A percentile compares a stretch with the other conserved stretches of the same genome.
Evolutionary conservation across 2,113 vertebrate species (phyloP).

Genomic region (Casuarius casuarius): DNA sequence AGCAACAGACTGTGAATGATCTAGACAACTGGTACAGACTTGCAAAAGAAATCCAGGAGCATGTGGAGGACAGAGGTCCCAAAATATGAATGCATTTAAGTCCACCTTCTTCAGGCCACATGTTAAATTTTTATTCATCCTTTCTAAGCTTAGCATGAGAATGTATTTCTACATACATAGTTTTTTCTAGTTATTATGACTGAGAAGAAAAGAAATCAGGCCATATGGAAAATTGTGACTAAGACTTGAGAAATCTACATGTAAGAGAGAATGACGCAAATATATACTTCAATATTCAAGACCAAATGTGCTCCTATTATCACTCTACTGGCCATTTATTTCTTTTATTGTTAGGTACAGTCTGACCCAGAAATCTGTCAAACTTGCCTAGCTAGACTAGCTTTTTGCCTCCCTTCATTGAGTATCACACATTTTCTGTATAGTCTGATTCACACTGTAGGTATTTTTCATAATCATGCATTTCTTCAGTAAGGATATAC

Average conservation of each 20-base stretch:
- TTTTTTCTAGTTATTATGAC: not conserved
- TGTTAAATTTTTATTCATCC: not conserved
- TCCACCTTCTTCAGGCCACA: not conserved
- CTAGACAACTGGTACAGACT: not conserved
- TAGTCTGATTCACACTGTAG: not conserved
- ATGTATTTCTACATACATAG: not conserved
- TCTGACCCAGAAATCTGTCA: not conserved
- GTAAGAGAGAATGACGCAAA: not conserved
- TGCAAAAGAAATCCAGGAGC: not conserved
- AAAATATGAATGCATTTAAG: not conserved
- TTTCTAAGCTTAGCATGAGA: not conserved
- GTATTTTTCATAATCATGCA: not conserved
- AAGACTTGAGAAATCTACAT: not conserved
- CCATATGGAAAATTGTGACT: not conserved
- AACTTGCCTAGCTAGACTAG: not conserved
- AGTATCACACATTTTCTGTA: not conserved
- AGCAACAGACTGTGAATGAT: not conserved
- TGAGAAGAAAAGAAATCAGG: not conserved
- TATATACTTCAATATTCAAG: not conserved
- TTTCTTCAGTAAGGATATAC: not conserved
- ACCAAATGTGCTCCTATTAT: not conserved
- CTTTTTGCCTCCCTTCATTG: not conserved
- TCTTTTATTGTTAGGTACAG: not conserved
- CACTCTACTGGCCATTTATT: not conserved
- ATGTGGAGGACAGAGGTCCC: not conserved